Percentiles rank a stretch among this genome's conserved stretches.
Conservation (phyloP, 2,797 vertebrate genomes). For the Peromyscus attwateri region DNA sequence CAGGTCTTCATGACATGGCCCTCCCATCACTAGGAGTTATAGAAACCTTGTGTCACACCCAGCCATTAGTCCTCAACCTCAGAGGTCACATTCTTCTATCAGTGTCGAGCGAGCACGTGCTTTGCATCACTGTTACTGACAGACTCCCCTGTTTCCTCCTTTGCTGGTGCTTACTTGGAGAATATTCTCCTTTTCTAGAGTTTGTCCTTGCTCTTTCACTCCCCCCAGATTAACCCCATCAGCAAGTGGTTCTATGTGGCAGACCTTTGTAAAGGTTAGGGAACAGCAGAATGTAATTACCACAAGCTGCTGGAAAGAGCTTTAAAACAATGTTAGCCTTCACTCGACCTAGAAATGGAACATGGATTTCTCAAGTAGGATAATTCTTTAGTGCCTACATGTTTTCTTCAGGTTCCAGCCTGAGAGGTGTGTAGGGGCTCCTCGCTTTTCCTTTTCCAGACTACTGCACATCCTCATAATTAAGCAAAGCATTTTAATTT, state of each 20-base stretch:
- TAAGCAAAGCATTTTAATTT: background rate
- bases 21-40: background rate
- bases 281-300: conserved; percentile 22
- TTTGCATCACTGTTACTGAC: background rate
- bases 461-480: background rate
- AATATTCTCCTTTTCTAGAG: background rate
- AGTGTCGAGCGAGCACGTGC: background rate
- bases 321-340: background rate
- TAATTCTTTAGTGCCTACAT: conserved; percentile 21
- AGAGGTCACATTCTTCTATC: background rate
- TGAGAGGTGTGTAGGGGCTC: background rate
- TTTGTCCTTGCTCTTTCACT: background rate
- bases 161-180: background rate
- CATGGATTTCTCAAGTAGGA: background rate
- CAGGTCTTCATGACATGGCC: background rate
- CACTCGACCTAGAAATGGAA: background rate
- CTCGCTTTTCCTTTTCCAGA: background rate
- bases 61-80: background rate
- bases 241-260: background rate
- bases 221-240: background rate
- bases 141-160: background rate
- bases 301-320: background rate
- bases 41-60: background rate
- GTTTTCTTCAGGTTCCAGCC: background rate
- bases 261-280: conserved; percentile 16